Conservation (phyloP, 2,113 vertebrate species). For the Amblyopsis rosae region DNA sequence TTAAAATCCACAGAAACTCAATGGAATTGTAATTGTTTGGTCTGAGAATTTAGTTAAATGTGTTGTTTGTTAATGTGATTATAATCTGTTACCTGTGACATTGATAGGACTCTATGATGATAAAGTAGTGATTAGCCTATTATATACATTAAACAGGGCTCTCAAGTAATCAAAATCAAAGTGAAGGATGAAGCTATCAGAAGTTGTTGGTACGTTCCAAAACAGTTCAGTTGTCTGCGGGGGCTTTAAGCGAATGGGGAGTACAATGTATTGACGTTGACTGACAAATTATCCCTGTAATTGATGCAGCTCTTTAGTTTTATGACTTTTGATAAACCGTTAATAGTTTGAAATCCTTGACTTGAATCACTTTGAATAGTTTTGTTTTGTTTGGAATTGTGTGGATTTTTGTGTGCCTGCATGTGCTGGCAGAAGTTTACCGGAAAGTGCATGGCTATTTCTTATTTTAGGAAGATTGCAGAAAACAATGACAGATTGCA, state of each 20-base stretch:
- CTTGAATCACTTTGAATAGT: neutral
- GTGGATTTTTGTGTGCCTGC: slow-evolving; percentile 19
- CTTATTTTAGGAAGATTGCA: slow-evolving; percentile 36
- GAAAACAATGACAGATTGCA: slow-evolving; percentile 54
- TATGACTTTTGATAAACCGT: slow-evolving; percentile 53
- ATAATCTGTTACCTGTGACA: neutral
- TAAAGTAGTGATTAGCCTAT: neutral
- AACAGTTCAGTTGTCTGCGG: no score
- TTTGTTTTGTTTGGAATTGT: slow-evolving; percentile 12
- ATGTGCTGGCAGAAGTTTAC: slow-evolving; percentile 28
- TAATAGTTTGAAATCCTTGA: slow-evolving; percentile 17
- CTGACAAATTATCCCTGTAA: no score
- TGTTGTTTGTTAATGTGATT: no score
- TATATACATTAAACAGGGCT: no score
- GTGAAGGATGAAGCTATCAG: neutral
- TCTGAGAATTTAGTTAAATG: no score
- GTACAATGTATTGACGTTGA: no score
- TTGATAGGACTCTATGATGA: neutral
- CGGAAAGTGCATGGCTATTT: slow-evolving; percentile 36
- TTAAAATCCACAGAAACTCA: slow-evolving; percentile 3
- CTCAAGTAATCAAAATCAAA: neutral
- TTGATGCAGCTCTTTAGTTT: slow-evolving; percentile 9
- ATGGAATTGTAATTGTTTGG: no score
- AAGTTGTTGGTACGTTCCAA: no score
- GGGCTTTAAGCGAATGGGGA: no score